Percentiles rank a stretch among this genome's conserved stretches.
Conservation (phyloP, 2,888 invertebrate species). For the Mythimna pallens region DNA sequence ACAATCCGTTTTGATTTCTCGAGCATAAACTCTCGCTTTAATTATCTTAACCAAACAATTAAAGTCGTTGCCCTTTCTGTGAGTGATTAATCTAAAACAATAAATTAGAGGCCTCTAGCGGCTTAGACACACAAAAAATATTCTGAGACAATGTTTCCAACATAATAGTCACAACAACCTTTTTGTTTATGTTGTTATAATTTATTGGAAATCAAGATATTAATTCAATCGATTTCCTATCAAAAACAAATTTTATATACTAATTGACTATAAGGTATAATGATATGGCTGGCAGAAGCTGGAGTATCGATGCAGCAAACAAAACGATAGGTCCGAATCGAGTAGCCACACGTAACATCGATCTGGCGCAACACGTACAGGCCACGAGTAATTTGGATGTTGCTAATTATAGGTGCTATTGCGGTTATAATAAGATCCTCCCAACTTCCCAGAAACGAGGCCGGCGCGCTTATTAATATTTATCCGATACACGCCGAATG, state of each 20-base stretch:
- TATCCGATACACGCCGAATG: conserved; percentile 88
- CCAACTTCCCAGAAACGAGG: conserved; percentile 90
- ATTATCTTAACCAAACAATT: conserved; percentile 44
- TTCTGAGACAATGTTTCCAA: conserved; percentile 36
- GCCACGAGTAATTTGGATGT: conserved; percentile 88
- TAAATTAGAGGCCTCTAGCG: conserved; percentile 25
- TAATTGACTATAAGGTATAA: conserved; percentile 67
- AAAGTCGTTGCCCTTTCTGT: conserved; percentile 52
- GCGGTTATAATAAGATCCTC: conserved; percentile 91
- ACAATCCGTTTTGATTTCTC: conserved; percentile 42
- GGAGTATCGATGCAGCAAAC: conserved; percentile 75
- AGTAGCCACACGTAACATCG: conserved; percentile 84
- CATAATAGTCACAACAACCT: not conserved
- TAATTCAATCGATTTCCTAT: conserved; percentile 25
- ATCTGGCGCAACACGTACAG: conserved; percentile 85
- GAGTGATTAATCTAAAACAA: conserved; percentile 49
- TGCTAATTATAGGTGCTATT: conserved; percentile 91
- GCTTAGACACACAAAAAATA: conserved; percentile 48
- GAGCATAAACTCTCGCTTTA: conserved; percentile 35
- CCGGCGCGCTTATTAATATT: conserved; percentile 90
- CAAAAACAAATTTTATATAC: conserved; percentile 40
- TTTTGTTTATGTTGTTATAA: conserved; percentile 9
- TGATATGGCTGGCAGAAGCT: conserved; percentile 68
- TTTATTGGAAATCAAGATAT: conserved; percentile 14
- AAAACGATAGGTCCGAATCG: conserved; percentile 76